Percentiles rank a stretch among this genome's conserved stretches.
phyloP scores from a whole-genome alignment of 2,888 invertebrate species.

The Drosophila subsilvestris region DNA sequence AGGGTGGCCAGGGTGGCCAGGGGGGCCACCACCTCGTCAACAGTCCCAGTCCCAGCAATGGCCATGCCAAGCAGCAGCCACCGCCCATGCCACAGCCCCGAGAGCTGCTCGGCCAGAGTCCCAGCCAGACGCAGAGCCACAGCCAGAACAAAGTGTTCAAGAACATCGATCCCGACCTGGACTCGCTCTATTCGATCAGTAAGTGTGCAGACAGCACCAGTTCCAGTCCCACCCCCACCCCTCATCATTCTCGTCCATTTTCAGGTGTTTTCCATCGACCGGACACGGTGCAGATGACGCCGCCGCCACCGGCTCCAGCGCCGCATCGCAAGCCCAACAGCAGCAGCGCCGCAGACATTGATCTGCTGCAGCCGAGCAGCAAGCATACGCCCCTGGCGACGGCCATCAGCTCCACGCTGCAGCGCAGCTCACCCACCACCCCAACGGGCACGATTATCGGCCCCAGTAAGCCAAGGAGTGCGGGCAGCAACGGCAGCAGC shows the following conservation, averaged over 20 bases:
- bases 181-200: slow-evolving; percentile 91
- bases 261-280: slow-evolving; percentile 83
- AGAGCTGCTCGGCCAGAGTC: slow-evolving; percentile 76
- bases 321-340: slow-evolving; percentile 87
- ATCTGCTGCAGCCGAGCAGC: slow-evolving; percentile 61
- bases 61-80: slow-evolving; percentile 51
- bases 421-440: slow-evolving; percentile 63
- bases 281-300: slow-evolving; percentile 86
- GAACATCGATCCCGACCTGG: slow-evolving; percentile 86
- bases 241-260: no score
- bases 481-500: slow-evolving; percentile 56
- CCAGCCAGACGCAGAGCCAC: slow-evolving; percentile 60
- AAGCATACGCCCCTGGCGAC: slow-evolving; percentile 52
- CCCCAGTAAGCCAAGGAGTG: slow-evolving; percentile 46
- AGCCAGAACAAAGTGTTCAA: slow-evolving; percentile 84
- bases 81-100: slow-evolving; percentile 54
- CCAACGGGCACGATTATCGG: no score
- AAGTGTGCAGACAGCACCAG: no score
- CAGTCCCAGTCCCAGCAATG: slow-evolving; percentile 79
- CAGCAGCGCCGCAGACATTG: slow-evolving; percentile 63
- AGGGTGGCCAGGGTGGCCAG: slow-evolving; percentile 3
- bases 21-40: slow-evolving; percentile 56
- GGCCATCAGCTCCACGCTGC: slow-evolving; percentile 55
- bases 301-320: slow-evolving; percentile 90
- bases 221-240: no score